Base-by-base conservation (phyloP, 2,888 invertebrate genomes). In the Theretra japonica region DNA sequence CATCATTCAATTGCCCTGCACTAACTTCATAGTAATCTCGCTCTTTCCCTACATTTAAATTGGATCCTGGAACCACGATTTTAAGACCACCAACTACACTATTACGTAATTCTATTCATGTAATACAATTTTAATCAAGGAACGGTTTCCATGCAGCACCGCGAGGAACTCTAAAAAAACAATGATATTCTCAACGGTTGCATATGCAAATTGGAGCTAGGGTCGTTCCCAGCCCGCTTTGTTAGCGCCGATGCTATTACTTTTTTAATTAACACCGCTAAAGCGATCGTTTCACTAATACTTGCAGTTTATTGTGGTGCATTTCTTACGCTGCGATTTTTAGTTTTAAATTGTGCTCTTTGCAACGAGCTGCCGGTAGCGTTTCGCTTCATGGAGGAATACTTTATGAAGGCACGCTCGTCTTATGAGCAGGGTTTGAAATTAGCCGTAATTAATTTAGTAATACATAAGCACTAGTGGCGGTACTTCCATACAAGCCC, bases 171-270 rank as follows among this genome's bases (percentile, higher is more conserved):
- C 19, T 53, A 53, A n/a, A 53, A 41, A 53, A 53, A 53, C 53
- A 53, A 53, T 53, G 53, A 53, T 75, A 80, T 77, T 79, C 79
- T 68, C 81, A 73, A 78, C 78, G 77, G 79, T 70, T 79, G 82
- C 80, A 82, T 79, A 79, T 79, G 80, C 82, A 82, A 81, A 81
- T 82, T 79, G 81, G 75, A 71, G 62, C 23, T 48, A 28, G 21
- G n/a, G 8, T 56, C 68, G 60, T 60, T 60, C 28, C 60, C 28
- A 60, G 15, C 17, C 60, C 7, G 41, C 62, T 41, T 21, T 65
- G 62, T 15, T 41, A 41, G 21, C 30, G 60, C 62, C n/a, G 60
- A n/a, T n/a, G 62, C 41, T 15, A 65, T 65, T 65, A 41, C 33
- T 4, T 69, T 69, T 69, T 69, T 69, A 69, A 69, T 69, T 56